These are phyloP conservation scores for Scatophagus argus DNA, from an alignment of 2,113 vertebrate genomes.

Conservation along the genomic window DNA sequence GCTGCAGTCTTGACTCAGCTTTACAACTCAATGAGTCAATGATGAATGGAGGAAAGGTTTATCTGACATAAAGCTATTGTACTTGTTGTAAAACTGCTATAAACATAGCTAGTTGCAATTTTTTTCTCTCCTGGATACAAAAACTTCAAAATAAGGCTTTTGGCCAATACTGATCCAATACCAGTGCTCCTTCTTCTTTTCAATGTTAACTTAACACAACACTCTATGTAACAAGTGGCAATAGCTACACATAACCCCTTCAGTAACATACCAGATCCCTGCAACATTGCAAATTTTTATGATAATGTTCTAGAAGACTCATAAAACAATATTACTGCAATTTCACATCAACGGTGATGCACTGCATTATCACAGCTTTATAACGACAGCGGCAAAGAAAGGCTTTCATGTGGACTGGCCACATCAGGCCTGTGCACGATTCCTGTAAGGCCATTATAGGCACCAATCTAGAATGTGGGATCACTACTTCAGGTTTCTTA, in stretches of 20 bases:
- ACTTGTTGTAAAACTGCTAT: not conserved
- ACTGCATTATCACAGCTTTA: not conserved
- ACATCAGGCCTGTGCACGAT: not conserved
- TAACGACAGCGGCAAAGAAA: not conserved
- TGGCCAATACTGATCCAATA: too few species aligned
- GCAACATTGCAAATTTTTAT: not conserved
- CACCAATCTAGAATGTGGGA: not conserved
- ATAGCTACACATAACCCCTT: not conserved
- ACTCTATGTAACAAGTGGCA: not conserved
- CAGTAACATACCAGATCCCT: not conserved
- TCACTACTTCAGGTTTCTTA: not conserved
- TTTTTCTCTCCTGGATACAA: too few species aligned
- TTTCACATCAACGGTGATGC: not conserved
- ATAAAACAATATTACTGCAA: not conserved
- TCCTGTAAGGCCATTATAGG: not conserved
- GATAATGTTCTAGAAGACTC: not conserved
- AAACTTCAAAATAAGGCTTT: too few species aligned
- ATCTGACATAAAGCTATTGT: not conserved
- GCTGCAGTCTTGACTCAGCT: conserved; percentile 7
- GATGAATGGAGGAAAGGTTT: not conserved
- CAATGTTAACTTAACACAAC: not conserved
- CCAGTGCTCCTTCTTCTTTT: not conserved
- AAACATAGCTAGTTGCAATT: too few species aligned
- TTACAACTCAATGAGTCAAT: conserved; percentile 14
- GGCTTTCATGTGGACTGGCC: not conserved